Evolutionary conservation across 2,888 invertebrate species (phyloP), one percentile per base, ranked within the genome.

Genomic region (Synergus laeviventris): DNA sequence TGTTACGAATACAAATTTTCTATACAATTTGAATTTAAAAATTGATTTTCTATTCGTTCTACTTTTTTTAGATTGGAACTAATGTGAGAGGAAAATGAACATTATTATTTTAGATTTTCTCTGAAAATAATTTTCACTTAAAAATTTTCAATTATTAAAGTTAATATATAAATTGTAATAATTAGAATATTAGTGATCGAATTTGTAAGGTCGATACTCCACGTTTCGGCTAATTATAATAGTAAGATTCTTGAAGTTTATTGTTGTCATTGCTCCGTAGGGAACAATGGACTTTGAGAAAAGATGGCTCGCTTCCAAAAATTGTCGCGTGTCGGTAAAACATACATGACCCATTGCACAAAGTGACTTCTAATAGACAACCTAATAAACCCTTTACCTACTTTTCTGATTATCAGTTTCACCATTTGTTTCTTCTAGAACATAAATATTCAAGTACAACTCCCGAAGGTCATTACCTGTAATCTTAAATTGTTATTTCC

Each of bases 291-390:
- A 24, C 66, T 76, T 61, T 49, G 70, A 36, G 70, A 77, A 74
- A 24, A 9, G 9, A 74, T 81, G 81, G 79, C 81, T 45, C 16
- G n/a, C 66, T 54, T 79, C 81, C 81, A 81, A 81, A 56, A 76
- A 78, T 75, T 60, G 73, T 77, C 54, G 62, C 75, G 70, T 78
- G 76, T 64, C 39, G 18, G 42, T 61, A 73, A 21, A 77, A 74
- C 74, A 61, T 76, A 74, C 59, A 62, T 74, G 66, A 78, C 60
- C 73, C 66, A 64, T 79, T 78, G 75, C 77, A 77, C 77, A 81
- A 81, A 75, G 73, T 76, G 81, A 83, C 81, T 84, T 79, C 81
- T 85, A 84, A 85, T 85, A 84, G 84, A 81, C 84, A 85, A 84
- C 85, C 85, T 80, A 85, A 81, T 85, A 81, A 85, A 84, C 85